Conservation (phyloP, 2,888 invertebrate species). For the Lathronympha strigana region DNA sequence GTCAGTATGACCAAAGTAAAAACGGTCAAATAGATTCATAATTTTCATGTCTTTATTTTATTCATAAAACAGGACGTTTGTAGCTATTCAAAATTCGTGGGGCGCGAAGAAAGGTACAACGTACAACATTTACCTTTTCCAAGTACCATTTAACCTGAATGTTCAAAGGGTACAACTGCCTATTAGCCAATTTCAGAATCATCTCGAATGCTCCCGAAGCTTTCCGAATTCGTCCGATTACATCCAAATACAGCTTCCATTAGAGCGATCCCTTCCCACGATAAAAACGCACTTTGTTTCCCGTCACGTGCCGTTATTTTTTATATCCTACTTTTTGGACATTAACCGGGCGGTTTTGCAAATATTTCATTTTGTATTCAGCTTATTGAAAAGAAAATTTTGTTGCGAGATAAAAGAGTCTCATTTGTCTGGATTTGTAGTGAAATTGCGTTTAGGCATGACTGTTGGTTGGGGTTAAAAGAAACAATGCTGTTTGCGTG, state of each 20-base stretch:
- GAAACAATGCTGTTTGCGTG: slow-evolving; percentile 57
- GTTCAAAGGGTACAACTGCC: slow-evolving; percentile 1
- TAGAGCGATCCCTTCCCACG: slow-evolving; percentile 71
- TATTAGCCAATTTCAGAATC: slow-evolving; percentile 41
- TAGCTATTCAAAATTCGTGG: too few relatives aligned
- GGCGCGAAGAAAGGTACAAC: too few relatives aligned
- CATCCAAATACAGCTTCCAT: slow-evolving; percentile 60
- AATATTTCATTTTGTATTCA: slow-evolving; percentile 71
- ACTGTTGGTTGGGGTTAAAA: slow-evolving; percentile 58
- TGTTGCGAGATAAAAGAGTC: slow-evolving; percentile 68
- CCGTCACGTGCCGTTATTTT: slow-evolving; percentile 77
- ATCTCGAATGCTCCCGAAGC: slow-evolving; percentile 53
- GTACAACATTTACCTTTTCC: neutral
- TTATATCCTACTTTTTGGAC: slow-evolving; percentile 67
- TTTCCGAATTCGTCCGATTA: slow-evolving; percentile 56
- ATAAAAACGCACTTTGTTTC: slow-evolving; percentile 78
- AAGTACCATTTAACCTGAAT: neutral
- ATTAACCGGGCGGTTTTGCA: slow-evolving; percentile 67
- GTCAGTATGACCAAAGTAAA: too few relatives aligned
- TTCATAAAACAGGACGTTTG: too few relatives aligned
- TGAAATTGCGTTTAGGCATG: slow-evolving; percentile 64
- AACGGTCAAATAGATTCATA: too few relatives aligned
- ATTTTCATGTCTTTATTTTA: too few relatives aligned
- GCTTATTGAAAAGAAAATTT: slow-evolving; percentile 65
- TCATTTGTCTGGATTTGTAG: slow-evolving; percentile 66